phyloP scores from a whole-genome alignment of 2,888 invertebrate species.

The Hydraecia micacea region DNA sequence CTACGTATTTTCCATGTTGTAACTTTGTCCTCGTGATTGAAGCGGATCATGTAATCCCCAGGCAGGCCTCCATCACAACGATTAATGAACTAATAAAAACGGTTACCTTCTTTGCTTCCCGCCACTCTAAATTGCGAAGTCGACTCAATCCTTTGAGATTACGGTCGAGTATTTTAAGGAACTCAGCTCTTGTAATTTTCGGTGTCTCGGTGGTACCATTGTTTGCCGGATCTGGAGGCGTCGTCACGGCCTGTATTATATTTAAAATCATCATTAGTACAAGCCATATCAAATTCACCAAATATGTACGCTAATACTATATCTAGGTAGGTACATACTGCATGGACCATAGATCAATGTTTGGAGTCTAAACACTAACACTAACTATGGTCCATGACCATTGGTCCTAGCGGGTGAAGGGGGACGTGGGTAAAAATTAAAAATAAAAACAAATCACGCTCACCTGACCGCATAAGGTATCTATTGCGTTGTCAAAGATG shows the following conservation, averaged over 20 bases:
- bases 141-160: conserved; percentile 87
- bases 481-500: not conserved
- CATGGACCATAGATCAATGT: not conserved
- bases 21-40: not conserved
- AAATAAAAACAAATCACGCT: not conserved
- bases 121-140: conserved; percentile 86
- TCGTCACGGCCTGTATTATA: conserved; percentile 71
- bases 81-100: not conserved
- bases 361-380: not conserved
- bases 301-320: not conserved
- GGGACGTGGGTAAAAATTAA: not conserved
- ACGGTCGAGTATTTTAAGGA: conserved; percentile 85
- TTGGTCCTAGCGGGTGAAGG: not conserved
- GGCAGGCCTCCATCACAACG: not conserved
- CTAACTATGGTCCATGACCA: not conserved
- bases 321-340: not conserved
- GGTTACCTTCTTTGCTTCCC: conserved; percentile 86
- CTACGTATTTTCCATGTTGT: not conserved
- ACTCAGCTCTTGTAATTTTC: conserved; percentile 85
- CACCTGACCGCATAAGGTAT: not conserved
- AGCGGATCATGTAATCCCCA: not conserved
- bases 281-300: not conserved
- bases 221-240: conserved; percentile 69
- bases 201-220: conserved; percentile 84
- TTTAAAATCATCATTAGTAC: conserved; percentile 14